Evolutionary conservation across 1,140 invertebrate genomes (phyloP), one percentile per base, ranked within the genome.

Genomic region (Hypothenemus hampei): DNA sequence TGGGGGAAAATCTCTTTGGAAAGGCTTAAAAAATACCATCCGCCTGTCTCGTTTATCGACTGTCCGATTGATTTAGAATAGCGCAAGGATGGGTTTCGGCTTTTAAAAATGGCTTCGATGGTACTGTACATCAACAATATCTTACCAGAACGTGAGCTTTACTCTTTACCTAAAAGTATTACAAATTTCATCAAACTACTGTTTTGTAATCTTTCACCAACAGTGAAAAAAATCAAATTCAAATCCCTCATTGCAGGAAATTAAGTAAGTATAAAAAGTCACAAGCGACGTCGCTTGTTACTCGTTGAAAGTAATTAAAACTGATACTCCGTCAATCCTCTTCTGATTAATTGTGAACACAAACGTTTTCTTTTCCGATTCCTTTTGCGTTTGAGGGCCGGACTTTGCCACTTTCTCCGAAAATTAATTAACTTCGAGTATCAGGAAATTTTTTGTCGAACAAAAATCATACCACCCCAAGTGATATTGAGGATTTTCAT

Each of bases 321-420:
- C 33, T 49, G 35, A 49, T 49, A 24, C 47, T 49, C 33, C 33
- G 47, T 49, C 33, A 49, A 49, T 49, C 47, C 47, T 49, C 47
- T 49, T 49, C 26, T 49, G 47, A 49, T 49, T 49, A 49, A 49
- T 49, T 49, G 47, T 49, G 47, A 49, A 49, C 47, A 49, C 47
- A 49, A 49, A 23, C 47, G 33, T 36, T 49, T 49, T 49, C 35
- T 37, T 49, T n/a, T 49, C 29, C n/a, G 13, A 39, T 39, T 19
- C 29, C 29, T 20, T 18, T 33, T 35, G 21, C 4, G 5, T 19
- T 31, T 21, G 22, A 47, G 44, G 26, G 15, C 26, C 44, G 44
- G 13, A 8, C 7, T 37, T 1, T n/a, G 36, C n/a, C 26, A 7
- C 6, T 7, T 29, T n/a, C n/a, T 29, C n/a, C n/a, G n/a, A n/a